phyloP scores from a whole-genome alignment of 2,888 invertebrate genomes.

The Nomada hirtipes region DNA sequence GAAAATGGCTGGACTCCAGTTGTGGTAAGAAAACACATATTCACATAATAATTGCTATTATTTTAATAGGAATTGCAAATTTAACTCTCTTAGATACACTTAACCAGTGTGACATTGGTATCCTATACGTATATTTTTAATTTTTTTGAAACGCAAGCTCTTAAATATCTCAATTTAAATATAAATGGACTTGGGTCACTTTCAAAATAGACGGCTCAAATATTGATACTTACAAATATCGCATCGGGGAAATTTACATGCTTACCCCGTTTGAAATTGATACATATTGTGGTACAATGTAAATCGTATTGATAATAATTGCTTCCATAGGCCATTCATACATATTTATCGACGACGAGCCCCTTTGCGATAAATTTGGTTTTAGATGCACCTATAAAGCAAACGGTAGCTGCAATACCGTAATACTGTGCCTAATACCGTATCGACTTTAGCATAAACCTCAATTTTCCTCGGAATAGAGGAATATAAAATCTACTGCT shows the following conservation, averaged over 20 bases:
- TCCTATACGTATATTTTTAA: no score
- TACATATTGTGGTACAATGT: conserved; percentile 20
- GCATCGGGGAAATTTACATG: conserved; percentile 1
- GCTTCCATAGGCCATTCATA: conserved; percentile 28
- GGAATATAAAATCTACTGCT: conserved; percentile 32
- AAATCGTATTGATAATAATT: conserved; percentile 48
- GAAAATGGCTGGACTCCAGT: no score
- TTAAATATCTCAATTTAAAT: no score
- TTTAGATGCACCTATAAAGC: conserved; percentile 38
- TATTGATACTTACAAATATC: not conserved
- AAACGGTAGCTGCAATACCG: not conserved
- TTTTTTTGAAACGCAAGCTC: no score
- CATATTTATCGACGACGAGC: conserved; percentile 15
- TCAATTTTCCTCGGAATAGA: conserved; percentile 53
- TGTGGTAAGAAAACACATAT: no score
- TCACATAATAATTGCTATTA: no score
- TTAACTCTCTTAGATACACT: no score
- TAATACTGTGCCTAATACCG: conserved; percentile 18
- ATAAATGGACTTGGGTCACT: no score
- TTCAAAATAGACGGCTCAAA: no score
- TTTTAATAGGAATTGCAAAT: no score
- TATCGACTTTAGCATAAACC: conserved; percentile 57
- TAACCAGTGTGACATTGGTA: no score
- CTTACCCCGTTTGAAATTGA: conserved; percentile 21
- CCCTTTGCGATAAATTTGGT: conserved; percentile 30